Evolutionary conservation across 2,888 invertebrate species (phyloP).

Genomic region (Synanthedon tipuliformis): DNA sequence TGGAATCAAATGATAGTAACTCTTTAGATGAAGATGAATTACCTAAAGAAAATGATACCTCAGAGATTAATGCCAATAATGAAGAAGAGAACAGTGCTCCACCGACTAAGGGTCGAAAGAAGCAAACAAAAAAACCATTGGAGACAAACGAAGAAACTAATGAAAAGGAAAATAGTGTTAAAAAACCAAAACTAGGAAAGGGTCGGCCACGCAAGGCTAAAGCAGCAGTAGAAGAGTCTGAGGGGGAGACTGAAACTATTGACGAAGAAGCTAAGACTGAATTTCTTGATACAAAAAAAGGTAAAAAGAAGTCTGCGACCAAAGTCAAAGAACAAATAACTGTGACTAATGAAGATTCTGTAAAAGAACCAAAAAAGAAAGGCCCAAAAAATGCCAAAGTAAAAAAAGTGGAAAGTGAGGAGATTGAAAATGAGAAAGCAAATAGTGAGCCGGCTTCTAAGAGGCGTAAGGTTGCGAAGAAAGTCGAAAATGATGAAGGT

Average conservation of each 20-base stretch:
- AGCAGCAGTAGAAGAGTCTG: conserved; percentile 29
- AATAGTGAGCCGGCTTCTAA: conserved; percentile 28
- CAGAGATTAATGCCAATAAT: conserved; percentile 34
- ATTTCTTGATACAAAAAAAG: conserved; percentile 8
- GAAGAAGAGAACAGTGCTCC: conserved; percentile 20
- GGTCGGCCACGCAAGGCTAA: conserved; percentile 41
- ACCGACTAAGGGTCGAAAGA: conserved; percentile 39
- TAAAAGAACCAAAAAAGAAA: conserved; percentile 42
- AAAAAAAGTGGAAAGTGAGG: conserved; percentile 42
- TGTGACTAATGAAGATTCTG: conserved; percentile 19
- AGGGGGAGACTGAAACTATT: conserved; percentile 20
- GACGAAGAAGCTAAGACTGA: conserved; percentile 34
- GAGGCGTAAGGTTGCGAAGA: conserved; percentile 38
- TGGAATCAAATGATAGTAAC: conserved; percentile 27
- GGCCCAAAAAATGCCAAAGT: conserved; percentile 40
- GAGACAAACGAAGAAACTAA: conserved; percentile 15
- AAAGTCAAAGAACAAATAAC: conserved; percentile 24
- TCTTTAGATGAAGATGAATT: conserved; percentile 32
- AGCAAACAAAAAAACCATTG: conserved; percentile 31
- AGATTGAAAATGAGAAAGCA: conserved; percentile 21
- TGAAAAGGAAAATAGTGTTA: conserved; percentile 17
- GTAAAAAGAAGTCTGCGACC: conserved; percentile 6
- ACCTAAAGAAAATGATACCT: conserved; percentile 22
- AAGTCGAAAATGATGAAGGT: conserved; percentile 44
- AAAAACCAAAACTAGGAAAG: conserved; percentile 37